phyloP scores from a whole-genome alignment of 2,888 invertebrate species.

The Stenodera caucasica region DNA sequence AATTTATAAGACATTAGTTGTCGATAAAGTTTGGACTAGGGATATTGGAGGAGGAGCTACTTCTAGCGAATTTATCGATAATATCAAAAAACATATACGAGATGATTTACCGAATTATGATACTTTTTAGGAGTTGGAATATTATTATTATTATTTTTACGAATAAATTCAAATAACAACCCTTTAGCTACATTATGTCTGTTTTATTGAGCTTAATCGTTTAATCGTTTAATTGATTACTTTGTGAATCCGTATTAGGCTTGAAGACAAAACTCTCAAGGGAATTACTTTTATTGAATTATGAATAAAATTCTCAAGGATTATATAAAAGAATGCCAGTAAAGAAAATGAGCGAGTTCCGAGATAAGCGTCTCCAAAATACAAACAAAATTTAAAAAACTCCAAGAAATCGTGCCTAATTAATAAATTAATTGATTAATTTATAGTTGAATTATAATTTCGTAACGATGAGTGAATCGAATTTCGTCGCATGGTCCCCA shows the following conservation, averaged over 20 bases:
- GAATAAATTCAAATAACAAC: no score
- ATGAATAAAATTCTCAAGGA: slow-evolving; percentile 28
- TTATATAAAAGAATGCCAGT: slow-evolving; percentile 30
- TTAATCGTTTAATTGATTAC: slow-evolving; percentile 18
- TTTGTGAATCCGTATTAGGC: slow-evolving; percentile 35
- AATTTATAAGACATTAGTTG: slow-evolving; percentile 36
- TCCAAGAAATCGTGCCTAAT: not conserved
- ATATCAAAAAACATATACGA: slow-evolving; percentile 18
- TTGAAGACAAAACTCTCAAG: slow-evolving; percentile 30
- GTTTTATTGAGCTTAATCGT: no score
- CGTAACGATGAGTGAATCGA: slow-evolving; percentile 59
- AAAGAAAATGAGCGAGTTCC: slow-evolving; percentile 18
- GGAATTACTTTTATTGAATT: slow-evolving; percentile 33
- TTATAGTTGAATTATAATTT: slow-evolving; percentile 24
- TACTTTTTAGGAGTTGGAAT: not conserved
- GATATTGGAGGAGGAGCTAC: slow-evolving; percentile 40
- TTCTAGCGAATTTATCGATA: slow-evolving; percentile 36
- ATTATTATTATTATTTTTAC: no score
- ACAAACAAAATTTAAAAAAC: not conserved
- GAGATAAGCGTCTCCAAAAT: not conserved
- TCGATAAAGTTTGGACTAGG: slow-evolving; percentile 37
- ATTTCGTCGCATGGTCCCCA: slow-evolving; percentile 56
- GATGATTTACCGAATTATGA: slow-evolving; percentile 10
- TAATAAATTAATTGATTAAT: no score
- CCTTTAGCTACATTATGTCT: no score